A percentile compares a stretch with the other conserved stretches of the same genome.
Evolutionary conservation across 2,113 vertebrate genomes (phyloP).

Genomic region (Sorex fumeus): DNA sequence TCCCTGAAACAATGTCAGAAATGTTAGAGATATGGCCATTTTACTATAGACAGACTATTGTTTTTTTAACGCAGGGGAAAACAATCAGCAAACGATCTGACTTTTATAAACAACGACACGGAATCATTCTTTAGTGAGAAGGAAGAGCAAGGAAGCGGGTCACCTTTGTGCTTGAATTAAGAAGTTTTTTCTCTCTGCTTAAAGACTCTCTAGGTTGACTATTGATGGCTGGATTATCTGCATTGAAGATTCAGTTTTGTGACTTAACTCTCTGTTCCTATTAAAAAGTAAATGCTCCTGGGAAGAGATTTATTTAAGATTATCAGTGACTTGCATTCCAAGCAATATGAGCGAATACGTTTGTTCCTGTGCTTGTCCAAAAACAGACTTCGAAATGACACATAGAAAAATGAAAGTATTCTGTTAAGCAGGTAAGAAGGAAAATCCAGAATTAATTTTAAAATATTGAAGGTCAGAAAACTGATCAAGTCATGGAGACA

Average conservation of each 20-base stretch:
- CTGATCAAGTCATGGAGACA: background rate
- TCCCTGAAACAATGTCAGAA: slow-evolving; percentile 90
- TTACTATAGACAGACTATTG: background rate
- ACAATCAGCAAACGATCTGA: background rate
- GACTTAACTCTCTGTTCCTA: slow-evolving; percentile 31
- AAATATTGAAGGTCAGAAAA: slow-evolving; percentile 46
- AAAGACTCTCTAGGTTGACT: background rate
- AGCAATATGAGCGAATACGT: slow-evolving; percentile 31
- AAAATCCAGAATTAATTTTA: slow-evolving; percentile 54
- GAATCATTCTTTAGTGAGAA: background rate
- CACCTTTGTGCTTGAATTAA: background rate
- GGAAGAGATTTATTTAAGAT: slow-evolving; percentile 59
- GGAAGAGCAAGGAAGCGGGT: background rate
- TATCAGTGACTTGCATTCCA: slow-evolving; percentile 29
- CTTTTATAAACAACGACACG: slow-evolving; percentile 6
- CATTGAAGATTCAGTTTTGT: background rate
- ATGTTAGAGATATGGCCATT: slow-evolving; percentile 76
- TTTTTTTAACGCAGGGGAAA: slow-evolving; percentile 32
- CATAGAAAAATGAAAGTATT: slow-evolving; percentile 34
- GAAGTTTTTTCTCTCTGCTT: background rate
- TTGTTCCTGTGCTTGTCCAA: background rate
- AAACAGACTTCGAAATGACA: slow-evolving; percentile 37
- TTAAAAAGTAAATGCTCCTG: slow-evolving; percentile 45
- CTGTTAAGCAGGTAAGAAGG: slow-evolving; percentile 37
- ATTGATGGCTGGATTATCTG: background rate